A percentile compares a stretch with the other conserved stretches of the same genome.
Evolutionary conservation across 2,797 vertebrate genomes (phyloP).

Genomic region (Cossypha polioptera): DNA sequence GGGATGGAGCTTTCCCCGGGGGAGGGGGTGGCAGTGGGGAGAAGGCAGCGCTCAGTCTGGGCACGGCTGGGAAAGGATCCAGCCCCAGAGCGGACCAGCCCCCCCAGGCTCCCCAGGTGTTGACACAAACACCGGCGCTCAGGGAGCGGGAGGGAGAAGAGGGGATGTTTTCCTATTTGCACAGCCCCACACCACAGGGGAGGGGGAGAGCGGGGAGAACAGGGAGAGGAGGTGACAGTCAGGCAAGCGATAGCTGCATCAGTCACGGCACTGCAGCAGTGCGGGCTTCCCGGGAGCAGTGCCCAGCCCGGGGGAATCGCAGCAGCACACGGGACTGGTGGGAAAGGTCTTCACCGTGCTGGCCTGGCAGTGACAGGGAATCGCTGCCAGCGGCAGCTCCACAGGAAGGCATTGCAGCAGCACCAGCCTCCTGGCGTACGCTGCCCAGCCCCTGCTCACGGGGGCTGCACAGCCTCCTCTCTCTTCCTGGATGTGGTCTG

Average conservation of each 20-base stretch:
- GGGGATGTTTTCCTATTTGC: background rate
- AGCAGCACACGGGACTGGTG: background rate
- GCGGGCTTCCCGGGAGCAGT: conserved; percentile 40
- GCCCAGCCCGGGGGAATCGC: background rate
- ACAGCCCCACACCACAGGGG: background rate
- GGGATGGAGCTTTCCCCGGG: background rate
- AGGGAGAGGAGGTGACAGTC: conserved; percentile 17
- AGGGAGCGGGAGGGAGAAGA: background rate
- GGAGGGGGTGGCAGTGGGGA: background rate
- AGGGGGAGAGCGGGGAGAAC: background rate
- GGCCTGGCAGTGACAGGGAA: background rate
- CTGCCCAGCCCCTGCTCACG: background rate
- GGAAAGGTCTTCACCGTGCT: background rate
- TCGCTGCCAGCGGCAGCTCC: background rate
- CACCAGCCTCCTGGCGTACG: background rate
- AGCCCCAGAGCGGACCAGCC: background rate
- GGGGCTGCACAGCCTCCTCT: background rate
- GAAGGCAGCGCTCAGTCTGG: background rate
- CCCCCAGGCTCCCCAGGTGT: background rate
- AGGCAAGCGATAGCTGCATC: conserved; percentile 27
- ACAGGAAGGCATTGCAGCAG: background rate
- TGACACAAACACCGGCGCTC: background rate
- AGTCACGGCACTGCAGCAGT: conserved; percentile 58
- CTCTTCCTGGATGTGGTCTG: background rate
- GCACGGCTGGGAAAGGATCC: background rate